A percentile compares a stretch with the other conserved stretches of the same genome.
Conservation (phyloP, 1,140 invertebrate species). For the Steinernema feltiae region DNA sequence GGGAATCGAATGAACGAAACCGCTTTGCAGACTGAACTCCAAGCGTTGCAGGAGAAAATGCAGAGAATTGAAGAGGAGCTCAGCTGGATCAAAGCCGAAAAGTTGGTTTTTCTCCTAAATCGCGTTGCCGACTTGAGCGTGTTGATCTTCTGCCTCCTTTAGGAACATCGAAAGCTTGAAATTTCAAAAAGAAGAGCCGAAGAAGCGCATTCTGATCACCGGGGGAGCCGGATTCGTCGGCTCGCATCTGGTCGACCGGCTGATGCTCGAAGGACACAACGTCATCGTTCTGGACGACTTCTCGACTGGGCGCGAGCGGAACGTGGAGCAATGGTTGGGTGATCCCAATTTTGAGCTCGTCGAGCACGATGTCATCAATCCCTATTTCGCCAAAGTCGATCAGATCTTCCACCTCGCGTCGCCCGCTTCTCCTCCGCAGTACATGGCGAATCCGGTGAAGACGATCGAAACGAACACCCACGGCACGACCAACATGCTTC, state of each 20-base stretch:
- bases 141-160: too few species aligned
- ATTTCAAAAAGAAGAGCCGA: conserved; percentile 45
- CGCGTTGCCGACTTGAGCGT: too few species aligned
- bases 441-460: conserved; percentile 99
- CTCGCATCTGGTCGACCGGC: conserved; percentile 86
- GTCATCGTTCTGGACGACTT: conserved; percentile 97
- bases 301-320: conserved; percentile 89
- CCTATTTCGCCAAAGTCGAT: conserved; percentile 93
- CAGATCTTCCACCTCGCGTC: conserved; percentile 98
- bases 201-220: conserved; percentile 68
- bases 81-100: not conserved
- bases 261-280: conserved; percentile 94
- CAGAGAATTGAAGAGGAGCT: not conserved
- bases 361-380: conserved; percentile 97
- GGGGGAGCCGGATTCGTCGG: conserved; percentile 98
- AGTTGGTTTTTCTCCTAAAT: not conserved
- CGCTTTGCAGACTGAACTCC: not conserved
- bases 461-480: conserved; percentile 99
- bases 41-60: not conserved
- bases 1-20: not conserved
- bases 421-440: conserved; percentile 95
- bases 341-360: conserved; percentile 98
- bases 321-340: conserved; percentile 97
- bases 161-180: conserved; percentile 29
- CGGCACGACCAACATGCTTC: conserved; percentile 97